Conservation (phyloP, 2,113 vertebrate species). For the Girardinichthys multiradiatus region DNA sequence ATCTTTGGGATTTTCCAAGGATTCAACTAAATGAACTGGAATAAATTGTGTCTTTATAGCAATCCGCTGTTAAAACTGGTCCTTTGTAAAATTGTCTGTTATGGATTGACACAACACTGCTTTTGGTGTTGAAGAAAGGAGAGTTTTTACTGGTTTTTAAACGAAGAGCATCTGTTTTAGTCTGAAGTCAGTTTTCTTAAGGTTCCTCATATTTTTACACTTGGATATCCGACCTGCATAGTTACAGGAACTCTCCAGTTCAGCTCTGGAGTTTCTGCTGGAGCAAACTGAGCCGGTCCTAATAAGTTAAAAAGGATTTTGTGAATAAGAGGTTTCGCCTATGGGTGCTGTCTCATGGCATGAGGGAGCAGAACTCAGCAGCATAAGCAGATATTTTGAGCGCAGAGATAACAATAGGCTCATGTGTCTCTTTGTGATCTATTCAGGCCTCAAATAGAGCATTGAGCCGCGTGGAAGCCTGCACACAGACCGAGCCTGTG, state of each 20-base stretch:
- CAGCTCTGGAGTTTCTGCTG: neutral
- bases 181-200: neutral
- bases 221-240: neutral
- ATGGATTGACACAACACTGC: no score
- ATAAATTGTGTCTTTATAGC: no score
- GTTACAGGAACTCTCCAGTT: neutral
- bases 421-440: slow-evolving; percentile 57
- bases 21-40: no score
- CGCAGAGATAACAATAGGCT: slow-evolving; percentile 45
- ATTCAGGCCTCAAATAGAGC: slow-evolving; percentile 57
- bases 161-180: neutral
- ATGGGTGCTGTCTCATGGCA: slow-evolving; percentile 37
- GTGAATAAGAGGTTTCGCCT: neutral
- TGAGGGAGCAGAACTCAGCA: slow-evolving; percentile 41
- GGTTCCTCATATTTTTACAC: neutral
- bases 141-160: no score
- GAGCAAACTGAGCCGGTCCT: neutral
- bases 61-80: no score
- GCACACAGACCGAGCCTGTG: slow-evolving; percentile 53
- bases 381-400: slow-evolving; percentile 65
- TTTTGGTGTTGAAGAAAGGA: no score
- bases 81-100: no score
- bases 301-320: neutral
- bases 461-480: slow-evolving; percentile 30
- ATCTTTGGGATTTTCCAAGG: no score